Conservation (phyloP, 2,113 vertebrate species). For the Tricholaema leucomelas region DNA sequence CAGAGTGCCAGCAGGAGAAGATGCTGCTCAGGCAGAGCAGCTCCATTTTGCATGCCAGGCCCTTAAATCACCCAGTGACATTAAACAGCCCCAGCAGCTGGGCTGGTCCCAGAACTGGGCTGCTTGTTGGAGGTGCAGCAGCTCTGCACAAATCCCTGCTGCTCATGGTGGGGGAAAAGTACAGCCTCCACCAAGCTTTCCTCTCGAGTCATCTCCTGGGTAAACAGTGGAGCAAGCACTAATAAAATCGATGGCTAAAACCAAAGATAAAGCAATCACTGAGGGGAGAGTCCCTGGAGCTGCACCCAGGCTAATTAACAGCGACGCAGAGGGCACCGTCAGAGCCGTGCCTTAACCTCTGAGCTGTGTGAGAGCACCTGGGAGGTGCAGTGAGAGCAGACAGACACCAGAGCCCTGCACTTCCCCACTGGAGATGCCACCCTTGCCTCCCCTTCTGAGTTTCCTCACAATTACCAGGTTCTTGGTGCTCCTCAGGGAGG, state of each 20-base stretch:
- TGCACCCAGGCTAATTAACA: conserved; percentile 29
- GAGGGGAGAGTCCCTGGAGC: conserved; percentile 1
- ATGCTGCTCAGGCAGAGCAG: background rate
- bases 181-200: background rate
- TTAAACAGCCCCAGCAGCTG: no score
- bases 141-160: background rate
- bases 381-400: conserved; percentile 23
- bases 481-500: background rate
- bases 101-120: no score
- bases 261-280: background rate
- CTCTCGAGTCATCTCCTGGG: background rate
- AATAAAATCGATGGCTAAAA: conserved; percentile 15
- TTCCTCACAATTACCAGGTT: background rate
- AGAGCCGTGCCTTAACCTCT: conserved; percentile 69
- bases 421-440: background rate
- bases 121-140: background rate
- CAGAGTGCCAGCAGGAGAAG: background rate
- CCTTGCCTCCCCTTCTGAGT: background rate
- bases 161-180: background rate
- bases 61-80: background rate
- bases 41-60: fast-evolving
- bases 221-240: background rate
- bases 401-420: background rate
- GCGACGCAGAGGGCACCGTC: conserved; percentile 45
- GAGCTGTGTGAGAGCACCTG: conserved; percentile 31